Percentiles rank a stretch among this genome's conserved stretches.
Evolutionary conservation across 2,888 invertebrate genomes (phyloP).

Genomic region (Ischnus inquisitorius): DNA sequence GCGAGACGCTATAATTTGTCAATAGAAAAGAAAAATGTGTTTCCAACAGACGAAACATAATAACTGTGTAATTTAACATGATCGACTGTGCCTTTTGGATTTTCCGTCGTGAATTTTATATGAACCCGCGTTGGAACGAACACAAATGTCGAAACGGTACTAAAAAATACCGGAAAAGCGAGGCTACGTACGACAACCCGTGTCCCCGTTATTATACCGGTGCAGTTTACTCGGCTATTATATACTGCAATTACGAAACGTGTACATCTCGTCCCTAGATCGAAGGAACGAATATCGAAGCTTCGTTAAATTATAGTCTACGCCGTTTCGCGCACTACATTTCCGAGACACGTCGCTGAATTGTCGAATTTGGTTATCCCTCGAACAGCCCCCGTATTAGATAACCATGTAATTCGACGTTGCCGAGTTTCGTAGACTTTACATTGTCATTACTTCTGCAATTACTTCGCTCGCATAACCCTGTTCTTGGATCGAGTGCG

Average conservation of each 20-base stretch:
- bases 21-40: neutral
- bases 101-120: neutral
- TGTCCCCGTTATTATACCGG: too few relatives aligned
- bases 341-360: neutral
- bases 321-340: neutral
- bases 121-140: neutral
- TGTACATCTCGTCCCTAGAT: neutral
- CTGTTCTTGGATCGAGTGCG: neutral
- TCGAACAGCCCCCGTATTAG: neutral
- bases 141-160: neutral
- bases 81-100: neutral
- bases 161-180: neutral
- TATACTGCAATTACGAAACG: neutral
- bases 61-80: neutral
- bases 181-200: neutral
- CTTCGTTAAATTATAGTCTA: neutral
- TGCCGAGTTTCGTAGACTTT: neutral
- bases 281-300: neutral
- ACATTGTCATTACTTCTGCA: slow-evolving; percentile 1
- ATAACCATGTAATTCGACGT: neutral
- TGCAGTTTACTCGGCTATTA: neutral
- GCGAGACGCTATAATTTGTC: neutral
- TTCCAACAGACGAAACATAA: neutral
- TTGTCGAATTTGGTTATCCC: neutral
- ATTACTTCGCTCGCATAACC: neutral